Evolutionary conservation across 2,113 vertebrate species (phyloP).

Genomic region (Enhydra lutris): DNA sequence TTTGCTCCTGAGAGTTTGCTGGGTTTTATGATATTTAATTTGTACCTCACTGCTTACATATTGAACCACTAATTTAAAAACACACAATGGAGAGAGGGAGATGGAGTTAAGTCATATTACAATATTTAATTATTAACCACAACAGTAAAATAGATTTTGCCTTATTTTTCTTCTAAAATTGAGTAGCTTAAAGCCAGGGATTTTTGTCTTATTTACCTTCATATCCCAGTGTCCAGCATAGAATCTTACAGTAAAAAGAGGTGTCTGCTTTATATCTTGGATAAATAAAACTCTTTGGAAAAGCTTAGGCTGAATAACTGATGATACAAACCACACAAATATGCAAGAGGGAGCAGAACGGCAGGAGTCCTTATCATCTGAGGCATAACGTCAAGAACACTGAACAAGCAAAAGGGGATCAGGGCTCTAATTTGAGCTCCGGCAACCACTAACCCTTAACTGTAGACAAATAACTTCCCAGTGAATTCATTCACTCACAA

Average conservation of each 20-base stretch:
- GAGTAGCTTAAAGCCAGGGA: neutral
- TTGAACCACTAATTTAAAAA: conserved; percentile 14
- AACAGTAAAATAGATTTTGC: neutral
- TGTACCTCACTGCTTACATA: neutral
- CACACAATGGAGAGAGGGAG: neutral
- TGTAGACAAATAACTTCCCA: neutral
- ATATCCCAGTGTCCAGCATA: neutral
- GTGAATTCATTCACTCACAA: neutral
- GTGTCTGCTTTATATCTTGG: neutral
- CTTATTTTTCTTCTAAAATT: conserved; percentile 32
- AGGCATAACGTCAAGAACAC: neutral
- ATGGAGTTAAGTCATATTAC: neutral
- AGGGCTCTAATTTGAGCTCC: neutral
- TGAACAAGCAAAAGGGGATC: neutral
- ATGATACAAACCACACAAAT: neutral
- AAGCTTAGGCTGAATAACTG: neutral
- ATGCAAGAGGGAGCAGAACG: neutral
- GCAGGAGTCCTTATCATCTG: neutral
- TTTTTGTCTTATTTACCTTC: conserved; percentile 25
- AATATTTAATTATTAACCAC: neutral
- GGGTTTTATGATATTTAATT: conserved; percentile 2
- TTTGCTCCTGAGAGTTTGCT: neutral
- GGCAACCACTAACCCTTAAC: neutral
- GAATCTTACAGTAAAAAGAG: neutral
- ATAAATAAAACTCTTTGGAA: conserved; percentile 21